A percentile compares a stretch with the other conserved stretches of the same genome.
phyloP scores from a whole-genome alignment of 2,113 vertebrate genomes.

The Variabilichromis moorii region DNA sequence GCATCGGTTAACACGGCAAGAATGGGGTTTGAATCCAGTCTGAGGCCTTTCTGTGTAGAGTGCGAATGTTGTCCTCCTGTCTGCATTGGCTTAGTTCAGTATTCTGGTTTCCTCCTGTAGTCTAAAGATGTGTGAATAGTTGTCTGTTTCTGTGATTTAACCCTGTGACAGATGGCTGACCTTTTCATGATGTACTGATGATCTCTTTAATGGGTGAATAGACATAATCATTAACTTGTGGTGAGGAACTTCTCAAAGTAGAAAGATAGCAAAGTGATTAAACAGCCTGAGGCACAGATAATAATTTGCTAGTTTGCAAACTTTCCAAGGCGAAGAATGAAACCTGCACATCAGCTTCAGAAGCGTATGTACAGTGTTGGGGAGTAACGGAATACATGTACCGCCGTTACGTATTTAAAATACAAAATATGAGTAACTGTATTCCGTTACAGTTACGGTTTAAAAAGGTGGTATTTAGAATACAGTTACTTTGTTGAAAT shows the following conservation, averaged over 20 bases:
- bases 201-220: not conserved
- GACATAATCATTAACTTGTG: not conserved
- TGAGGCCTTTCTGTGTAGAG: not conserved
- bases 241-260: not conserved
- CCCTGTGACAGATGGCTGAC: not conserved
- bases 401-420: too few relatives aligned
- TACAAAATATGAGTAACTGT: too few relatives aligned
- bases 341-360: not conserved
- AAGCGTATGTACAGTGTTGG: not conserved
- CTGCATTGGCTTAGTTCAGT: not conserved
- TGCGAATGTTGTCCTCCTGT: not conserved
- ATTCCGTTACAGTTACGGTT: too few relatives aligned
- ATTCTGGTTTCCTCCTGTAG: not conserved
- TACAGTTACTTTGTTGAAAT: too few relatives aligned
- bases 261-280: not conserved
- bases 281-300: not conserved
- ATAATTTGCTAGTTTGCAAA: not conserved
- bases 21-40: not conserved
- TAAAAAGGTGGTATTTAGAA: too few relatives aligned
- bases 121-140: not conserved
- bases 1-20: accelerated
- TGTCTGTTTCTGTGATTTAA: not conserved
- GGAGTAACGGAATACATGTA: too few relatives aligned
- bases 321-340: not conserved
- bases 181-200: not conserved